These are phyloP conservation scores for Neomicropteryx cornuta DNA, from an alignment of 1,140 invertebrate species.

Conservation along the genomic window DNA sequence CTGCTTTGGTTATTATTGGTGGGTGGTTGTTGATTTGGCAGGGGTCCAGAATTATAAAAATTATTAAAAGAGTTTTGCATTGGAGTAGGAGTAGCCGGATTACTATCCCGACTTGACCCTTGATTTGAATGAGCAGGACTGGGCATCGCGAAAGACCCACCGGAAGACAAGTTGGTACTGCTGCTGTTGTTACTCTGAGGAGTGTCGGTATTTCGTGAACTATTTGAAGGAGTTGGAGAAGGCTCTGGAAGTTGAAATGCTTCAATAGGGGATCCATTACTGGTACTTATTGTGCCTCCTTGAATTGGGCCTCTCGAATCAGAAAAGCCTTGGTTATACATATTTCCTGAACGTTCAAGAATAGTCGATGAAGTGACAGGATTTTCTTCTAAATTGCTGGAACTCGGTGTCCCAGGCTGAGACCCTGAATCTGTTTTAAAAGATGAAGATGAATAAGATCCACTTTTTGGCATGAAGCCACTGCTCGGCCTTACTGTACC, in stretches of 20 bases:
- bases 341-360: constrained; percentile 40
- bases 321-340: constrained; percentile 24
- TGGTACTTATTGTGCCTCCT: constrained; percentile 63
- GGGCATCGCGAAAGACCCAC: constrained; percentile 27
- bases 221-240: constrained; percentile 37
- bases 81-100: constrained; percentile 31
- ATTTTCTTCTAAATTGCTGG: constrained; percentile 48
- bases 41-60: no score
- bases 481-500: no score
- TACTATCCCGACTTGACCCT: constrained; percentile 31
- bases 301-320: constrained; percentile 56
- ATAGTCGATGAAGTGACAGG: constrained; percentile 62
- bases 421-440: constrained; percentile 11
- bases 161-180: constrained; percentile 27
- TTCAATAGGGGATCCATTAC: constrained; percentile 55
- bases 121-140: constrained; percentile 33
- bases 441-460: no score
- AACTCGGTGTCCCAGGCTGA: constrained; percentile 37
- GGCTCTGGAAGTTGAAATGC: constrained; percentile 35
- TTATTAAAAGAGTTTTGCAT: constrained; percentile 20
- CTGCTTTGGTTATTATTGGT: constrained; percentile 36
- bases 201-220: constrained; percentile 33
- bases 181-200: constrained; percentile 30
- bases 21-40: constrained; percentile 30
- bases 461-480: no score